These are phyloP conservation scores for Percopsis transmontana DNA, from an alignment of 2,113 vertebrate species.

Conservation along the genomic window DNA sequence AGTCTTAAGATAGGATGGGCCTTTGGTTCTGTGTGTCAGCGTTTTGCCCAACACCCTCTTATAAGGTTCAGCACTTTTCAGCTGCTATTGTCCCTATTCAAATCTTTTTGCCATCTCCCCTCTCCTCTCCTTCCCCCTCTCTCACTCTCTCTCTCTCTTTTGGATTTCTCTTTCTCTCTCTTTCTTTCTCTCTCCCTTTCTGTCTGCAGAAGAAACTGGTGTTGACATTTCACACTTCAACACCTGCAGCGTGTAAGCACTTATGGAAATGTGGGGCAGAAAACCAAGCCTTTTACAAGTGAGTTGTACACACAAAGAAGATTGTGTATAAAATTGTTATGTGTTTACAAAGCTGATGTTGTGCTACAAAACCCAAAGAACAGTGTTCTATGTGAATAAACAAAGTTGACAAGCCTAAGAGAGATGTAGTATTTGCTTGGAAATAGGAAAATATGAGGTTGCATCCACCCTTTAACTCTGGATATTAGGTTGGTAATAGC, in stretches of 20 bases:
- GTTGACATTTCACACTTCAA: constrained; percentile 96
- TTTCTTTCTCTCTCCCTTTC: constrained; percentile 59
- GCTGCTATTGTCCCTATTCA: constrained; percentile 41
- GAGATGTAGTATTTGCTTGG: background rate
- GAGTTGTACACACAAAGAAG: constrained; percentile 53
- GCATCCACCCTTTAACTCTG: constrained; percentile 11
- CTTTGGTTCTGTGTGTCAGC: constrained; percentile 60
- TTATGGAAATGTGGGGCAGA: constrained; percentile 98
- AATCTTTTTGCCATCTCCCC: constrained; percentile 10
- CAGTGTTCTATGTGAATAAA: too few relatives aligned
- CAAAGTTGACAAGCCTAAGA: too few relatives aligned
- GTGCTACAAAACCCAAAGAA: too few relatives aligned
- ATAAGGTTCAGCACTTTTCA: constrained; percentile 49
- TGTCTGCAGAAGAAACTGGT: constrained; percentile 91
- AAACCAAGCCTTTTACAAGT: constrained; percentile 99
- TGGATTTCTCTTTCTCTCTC: constrained; percentile 6
- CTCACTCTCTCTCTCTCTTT: background rate
- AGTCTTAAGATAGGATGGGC: constrained; percentile 25
- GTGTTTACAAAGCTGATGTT: too few relatives aligned
- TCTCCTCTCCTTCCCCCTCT: background rate
- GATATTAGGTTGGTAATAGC: constrained; percentile 34
- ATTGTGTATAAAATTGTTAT: too few relatives aligned
- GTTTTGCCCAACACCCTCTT: constrained; percentile 69
- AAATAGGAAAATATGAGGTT: background rate
- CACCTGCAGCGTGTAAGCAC: constrained; percentile 98